Conservation (phyloP, 2,888 invertebrate genomes). For the Scaeva pyrastri region DNA sequence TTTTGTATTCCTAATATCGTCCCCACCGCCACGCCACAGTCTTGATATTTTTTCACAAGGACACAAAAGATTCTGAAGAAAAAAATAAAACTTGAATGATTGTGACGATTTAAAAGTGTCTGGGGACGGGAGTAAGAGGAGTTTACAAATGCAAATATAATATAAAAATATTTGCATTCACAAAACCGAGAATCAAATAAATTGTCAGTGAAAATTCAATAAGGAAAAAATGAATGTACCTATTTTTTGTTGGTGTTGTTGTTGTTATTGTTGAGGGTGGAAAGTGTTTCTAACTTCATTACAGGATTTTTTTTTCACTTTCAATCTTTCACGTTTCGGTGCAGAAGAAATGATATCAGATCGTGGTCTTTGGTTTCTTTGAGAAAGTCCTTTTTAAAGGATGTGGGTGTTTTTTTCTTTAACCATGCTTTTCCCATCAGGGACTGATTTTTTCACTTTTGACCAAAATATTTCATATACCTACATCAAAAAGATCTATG, state of each 20-base stretch:
- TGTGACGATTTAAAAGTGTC: conserved; percentile 63
- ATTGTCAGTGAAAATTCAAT: conserved; percentile 64
- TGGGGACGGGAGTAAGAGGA: background rate
- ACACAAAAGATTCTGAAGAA: conserved; percentile 47
- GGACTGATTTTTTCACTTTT: no score
- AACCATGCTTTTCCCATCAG: conserved; percentile 29
- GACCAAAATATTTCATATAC: no score
- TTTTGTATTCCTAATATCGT: background rate
- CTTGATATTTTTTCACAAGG: conserved; percentile 31
- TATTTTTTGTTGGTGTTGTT: background rate
- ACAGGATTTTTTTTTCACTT: conserved; percentile 25
- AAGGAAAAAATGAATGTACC: background rate
- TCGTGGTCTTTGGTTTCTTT: conserved; percentile 60
- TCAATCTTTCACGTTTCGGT: background rate
- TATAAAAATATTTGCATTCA: conserved; percentile 60
- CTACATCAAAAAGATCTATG: no score
- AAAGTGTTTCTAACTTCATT: conserved; percentile 68
- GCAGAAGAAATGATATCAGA: conserved; percentile 57
- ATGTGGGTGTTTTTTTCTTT: background rate
- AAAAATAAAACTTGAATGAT: conserved; percentile 73
- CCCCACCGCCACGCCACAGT: background rate
- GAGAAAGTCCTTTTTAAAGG: conserved; percentile 31
- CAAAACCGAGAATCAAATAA: conserved; percentile 59
- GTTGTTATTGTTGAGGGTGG: conserved; percentile 14
- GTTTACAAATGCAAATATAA: background rate